A percentile compares a stretch with the other conserved stretches of the same genome.
phyloP scores from a whole-genome alignment of 2,797 vertebrate species.

The Apogon talboti region DNA sequence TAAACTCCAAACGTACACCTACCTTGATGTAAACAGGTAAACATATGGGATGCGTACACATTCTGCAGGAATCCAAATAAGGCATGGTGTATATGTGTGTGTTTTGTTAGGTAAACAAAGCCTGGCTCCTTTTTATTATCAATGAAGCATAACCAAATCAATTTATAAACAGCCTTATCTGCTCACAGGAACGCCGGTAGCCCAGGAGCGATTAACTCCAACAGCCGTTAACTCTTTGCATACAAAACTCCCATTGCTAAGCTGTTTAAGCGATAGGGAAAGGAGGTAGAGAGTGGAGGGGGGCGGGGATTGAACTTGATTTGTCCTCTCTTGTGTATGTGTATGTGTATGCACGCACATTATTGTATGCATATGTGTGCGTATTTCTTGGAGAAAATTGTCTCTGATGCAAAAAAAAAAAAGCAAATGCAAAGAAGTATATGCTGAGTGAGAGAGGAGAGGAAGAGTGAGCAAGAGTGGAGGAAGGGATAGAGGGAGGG shows the following conservation, averaged over 20 bases:
- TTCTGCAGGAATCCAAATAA: conserved; percentile 32
- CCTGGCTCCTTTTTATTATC: conserved; percentile 81
- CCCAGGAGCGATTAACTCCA: conserved; percentile 74
- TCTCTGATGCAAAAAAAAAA: conserved; percentile 29
- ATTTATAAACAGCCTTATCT: conserved; percentile 85
- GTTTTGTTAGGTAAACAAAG: conserved; percentile 81
- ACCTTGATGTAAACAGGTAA: conserved; percentile 1
- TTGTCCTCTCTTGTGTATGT: conserved; percentile 70
- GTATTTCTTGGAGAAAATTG: conserved; percentile 26
- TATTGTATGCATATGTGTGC: not conserved
- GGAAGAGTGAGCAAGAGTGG: conserved; percentile 49
- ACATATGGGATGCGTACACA: conserved; percentile 8
- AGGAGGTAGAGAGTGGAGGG: conserved; percentile 30
- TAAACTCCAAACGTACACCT: not conserved
- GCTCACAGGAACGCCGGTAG: conserved; percentile 66
- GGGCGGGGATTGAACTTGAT: conserved; percentile 72
- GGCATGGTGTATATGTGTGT: conserved; percentile 27
- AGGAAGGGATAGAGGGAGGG: conserved; percentile 29
- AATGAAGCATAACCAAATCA: conserved; percentile 84
- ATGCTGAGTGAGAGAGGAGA: conserved; percentile 27
- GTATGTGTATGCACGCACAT: conserved; percentile 14
- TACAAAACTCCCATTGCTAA: conserved; percentile 68
- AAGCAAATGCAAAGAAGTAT: conserved; percentile 56
- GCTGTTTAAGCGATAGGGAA: conserved; percentile 59
- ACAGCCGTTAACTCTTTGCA: conserved; percentile 76